Base-by-base conservation (phyloP, 2,888 invertebrate genomes). In the Drosophila koepferae region DNA sequence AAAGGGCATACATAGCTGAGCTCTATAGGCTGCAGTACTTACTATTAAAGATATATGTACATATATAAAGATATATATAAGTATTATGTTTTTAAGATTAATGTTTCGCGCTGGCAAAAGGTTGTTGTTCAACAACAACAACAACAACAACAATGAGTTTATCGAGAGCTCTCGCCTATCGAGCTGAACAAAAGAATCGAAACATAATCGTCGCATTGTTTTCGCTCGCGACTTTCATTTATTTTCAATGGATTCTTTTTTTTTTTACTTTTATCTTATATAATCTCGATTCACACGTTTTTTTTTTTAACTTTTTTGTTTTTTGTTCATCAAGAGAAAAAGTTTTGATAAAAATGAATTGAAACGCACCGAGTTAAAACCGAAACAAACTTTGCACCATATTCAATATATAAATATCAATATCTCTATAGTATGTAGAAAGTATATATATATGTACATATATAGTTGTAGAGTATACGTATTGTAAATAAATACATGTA, bases 301-400 rank as follows among this genome's bases (percentile, higher is more conserved):
- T 4, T 38, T 36, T 12, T 34, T n/a, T 51, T 31, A 6, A 7
- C 38, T 51, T 54, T 56, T 54, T 60, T 59, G 59, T 64, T 20
- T 64, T 65, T 54, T 48, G 43, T 44, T 61, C 40, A n/a, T 46
- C 49, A 51, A 54, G 49, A 51, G 61, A 48, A 69, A 55, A 69
- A 65, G 36, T 65, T 70, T 70, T 49, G 72, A 82, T 74, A 72
- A 84, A 84, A 77, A 74, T 75, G 81, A 88, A 81, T 90, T 90
- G 82, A 90, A 91, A 90, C 91, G 91, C 91, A 91, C 90, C 82
- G 87, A 90, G 85, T 91, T 91, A 88, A 91, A 91, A 91, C 91
- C 91, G 91, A 91, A 91, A 91, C 91, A 91, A 86, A 90, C 90
- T 90, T 90, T 91, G 91, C 91, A 91, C 91, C 81, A 84, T 82